phyloP scores from a whole-genome alignment of 2,113 vertebrate species.

The Saimiri boliviensis region DNA sequence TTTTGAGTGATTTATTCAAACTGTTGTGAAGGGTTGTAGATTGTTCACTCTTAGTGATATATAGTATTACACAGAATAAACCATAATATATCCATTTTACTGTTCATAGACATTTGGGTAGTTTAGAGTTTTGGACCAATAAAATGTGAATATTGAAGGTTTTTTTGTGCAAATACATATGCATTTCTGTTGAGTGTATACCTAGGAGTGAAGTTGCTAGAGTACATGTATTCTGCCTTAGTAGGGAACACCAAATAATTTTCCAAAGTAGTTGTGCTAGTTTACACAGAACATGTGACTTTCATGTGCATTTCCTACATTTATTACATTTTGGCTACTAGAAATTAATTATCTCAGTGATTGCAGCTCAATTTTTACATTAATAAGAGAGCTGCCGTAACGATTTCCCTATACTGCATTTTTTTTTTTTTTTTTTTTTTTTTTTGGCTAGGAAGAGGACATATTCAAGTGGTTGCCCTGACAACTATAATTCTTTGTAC shows the following conservation, averaged over 20 bases:
- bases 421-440: neutral
- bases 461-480: neutral
- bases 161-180: neutral
- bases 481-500: neutral
- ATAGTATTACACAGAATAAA: neutral
- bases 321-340: neutral
- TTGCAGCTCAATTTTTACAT: neutral
- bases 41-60: neutral
- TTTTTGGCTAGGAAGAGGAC: neutral
- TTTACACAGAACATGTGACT: neutral
- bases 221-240: neutral
- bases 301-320: neutral
- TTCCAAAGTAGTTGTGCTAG: no score
- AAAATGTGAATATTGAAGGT: neutral
- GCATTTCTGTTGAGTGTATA: neutral
- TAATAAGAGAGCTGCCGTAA: neutral
- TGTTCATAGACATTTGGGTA: neutral
- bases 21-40: neutral
- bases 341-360: neutral
- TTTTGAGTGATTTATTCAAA: neutral
- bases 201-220: neutral
- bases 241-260: no score
- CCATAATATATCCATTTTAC: neutral
- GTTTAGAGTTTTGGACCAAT: neutral
- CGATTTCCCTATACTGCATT: neutral